Conservation (phyloP, 2,113 vertebrate genomes). For the Hemiscyllium ocellatum region DNA sequence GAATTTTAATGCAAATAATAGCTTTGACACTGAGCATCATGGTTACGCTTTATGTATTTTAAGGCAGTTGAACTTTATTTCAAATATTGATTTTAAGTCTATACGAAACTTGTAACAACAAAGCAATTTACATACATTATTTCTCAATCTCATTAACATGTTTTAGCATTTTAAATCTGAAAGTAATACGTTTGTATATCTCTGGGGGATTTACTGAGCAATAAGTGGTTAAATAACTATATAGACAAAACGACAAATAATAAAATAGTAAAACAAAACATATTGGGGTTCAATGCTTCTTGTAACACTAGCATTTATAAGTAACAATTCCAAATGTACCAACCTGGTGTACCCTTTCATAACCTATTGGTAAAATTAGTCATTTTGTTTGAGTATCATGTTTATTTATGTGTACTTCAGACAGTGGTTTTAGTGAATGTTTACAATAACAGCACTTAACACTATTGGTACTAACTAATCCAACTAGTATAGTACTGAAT, state of each 20-base stretch:
- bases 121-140: conserved; percentile 28
- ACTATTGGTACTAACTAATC: not conserved
- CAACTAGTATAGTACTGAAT: not conserved
- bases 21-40: conserved; percentile 25
- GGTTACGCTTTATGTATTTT: conserved; percentile 29
- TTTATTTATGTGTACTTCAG: not conserved
- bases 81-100: conserved; percentile 17
- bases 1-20: conserved; percentile 30
- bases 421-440: not conserved
- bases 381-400: not conserved
- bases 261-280: not conserved
- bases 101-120: conserved; percentile 28
- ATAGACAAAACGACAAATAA: conserved; percentile 14
- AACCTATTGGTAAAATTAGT: conserved; percentile 5
- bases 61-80: conserved; percentile 35
- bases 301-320: conserved; percentile 12
- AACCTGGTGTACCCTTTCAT: not conserved
- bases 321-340: conserved; percentile 4
- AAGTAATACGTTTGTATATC: conserved; percentile 2
- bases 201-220: conserved; percentile 7
- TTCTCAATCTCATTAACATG: not conserved
- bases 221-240: not conserved
- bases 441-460: not conserved
- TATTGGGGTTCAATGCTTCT: not conserved
- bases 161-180: conserved; percentile 29